Base-by-base conservation (phyloP, 2,113 vertebrate species). In the Pluvianellus socialis region DNA sequence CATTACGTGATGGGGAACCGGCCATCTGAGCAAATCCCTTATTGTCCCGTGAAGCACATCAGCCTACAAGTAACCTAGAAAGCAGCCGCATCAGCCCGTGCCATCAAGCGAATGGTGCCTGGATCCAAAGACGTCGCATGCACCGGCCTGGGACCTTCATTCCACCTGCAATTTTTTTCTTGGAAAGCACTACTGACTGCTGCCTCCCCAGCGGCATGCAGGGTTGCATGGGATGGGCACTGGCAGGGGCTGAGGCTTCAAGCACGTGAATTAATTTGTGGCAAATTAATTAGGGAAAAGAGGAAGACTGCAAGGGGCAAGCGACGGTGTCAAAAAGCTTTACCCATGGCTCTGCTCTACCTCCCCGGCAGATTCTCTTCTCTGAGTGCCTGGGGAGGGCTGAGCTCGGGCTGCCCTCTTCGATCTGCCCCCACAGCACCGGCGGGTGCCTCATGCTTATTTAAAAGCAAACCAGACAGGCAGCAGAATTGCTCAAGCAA, bases 371-470 rank as follows among this genome's bases (percentile, higher is more conserved):
- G 55, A 55, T 27, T 8, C 38, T 73, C 49, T 73, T 61, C 20
- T 63, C 26, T 33, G 27, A 40, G 27, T 56, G 62, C 35, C 38
- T 49, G 47, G 27, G 49, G 61, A 52, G 28, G 28, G n/a, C 70
- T 55, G 75, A 33, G 45, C 44, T 73, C 0, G 0, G 33, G 70
- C 61, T 92, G 75, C 24, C 53, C 59, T 1, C 0, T 53, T 56
- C 1, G 1, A 11, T 7, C 14, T 4, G 0, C 33, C 24, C 28
- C 47, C 40, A 24, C 38, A 79, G 44, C 83, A 61, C 1, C 0
- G 2, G 2, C 35, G 58, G 19, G 24, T 1, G 2, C 32, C 27
- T 83, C 44, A 7, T 2, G 2, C 35, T 77, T 86, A 19, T 40
- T 92, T 86, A 59, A 74, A 74, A 91, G 42, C 6, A 5, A 42